Evolutionary conservation across 2,888 invertebrate species (phyloP).

Genomic region (Rhynchonema sp.): DNA sequence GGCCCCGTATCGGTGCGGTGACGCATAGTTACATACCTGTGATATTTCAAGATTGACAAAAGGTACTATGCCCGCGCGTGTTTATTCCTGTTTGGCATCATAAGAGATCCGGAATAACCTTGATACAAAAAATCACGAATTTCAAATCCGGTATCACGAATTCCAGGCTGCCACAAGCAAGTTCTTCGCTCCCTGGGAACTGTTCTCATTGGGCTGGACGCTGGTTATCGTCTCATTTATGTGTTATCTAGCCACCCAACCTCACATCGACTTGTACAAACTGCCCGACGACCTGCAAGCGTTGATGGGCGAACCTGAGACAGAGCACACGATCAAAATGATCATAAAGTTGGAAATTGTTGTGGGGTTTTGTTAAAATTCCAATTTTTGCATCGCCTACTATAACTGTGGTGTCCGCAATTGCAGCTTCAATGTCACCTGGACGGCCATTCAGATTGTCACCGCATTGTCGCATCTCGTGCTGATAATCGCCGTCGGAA

Average conservation of each 20-base stretch:
- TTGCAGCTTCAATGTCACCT: background rate
- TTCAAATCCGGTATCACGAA: no score
- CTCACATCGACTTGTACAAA: background rate
- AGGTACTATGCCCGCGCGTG: no score
- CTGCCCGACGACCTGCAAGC: background rate
- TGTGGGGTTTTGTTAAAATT: no score
- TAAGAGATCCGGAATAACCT: no score
- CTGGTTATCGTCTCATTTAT: background rate
- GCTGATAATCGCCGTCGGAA: background rate
- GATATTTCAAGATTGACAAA: no score
- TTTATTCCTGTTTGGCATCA: no score
- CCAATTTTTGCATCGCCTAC: no score
- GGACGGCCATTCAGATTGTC: background rate
- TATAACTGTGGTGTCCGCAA: no score
- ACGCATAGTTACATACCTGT: no score
- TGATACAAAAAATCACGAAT: no score
- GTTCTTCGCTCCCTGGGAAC: background rate
- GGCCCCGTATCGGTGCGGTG: no score
- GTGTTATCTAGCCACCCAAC: background rate
- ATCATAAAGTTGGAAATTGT: background rate
- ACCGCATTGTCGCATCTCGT: background rate
- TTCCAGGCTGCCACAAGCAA: no score
- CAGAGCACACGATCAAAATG: background rate
- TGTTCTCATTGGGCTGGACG: background rate
- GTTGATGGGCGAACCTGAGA: background rate